Percentiles rank a stretch among this genome's conserved stretches.
phyloP scores from a whole-genome alignment of 2,888 invertebrate species.

The Sicus ferrugineus region DNA sequence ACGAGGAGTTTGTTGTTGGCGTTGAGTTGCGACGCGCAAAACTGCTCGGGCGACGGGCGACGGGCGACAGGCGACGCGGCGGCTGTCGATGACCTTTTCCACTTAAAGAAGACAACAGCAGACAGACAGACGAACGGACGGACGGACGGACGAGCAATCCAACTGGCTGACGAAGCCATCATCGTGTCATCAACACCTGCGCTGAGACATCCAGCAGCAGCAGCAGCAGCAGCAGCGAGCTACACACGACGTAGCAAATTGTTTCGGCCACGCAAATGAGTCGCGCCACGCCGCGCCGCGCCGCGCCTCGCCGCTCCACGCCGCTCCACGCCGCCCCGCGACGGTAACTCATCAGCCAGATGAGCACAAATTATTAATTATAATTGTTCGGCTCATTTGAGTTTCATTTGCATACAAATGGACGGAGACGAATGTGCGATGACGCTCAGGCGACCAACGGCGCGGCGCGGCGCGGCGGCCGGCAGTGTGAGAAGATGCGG shows the following conservation, averaged over 20 bases:
- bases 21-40: neutral
- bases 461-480: neutral
- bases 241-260: conserved; percentile 32
- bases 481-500: neutral
- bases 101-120: neutral
- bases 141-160: neutral
- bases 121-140: neutral
- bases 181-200: no score
- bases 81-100: neutral
- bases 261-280: conserved; percentile 33
- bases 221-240: no score
- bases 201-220: neutral
- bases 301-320: no score
- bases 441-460: neutral
- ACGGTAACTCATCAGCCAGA: conserved; percentile 12
- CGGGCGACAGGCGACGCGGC: neutral
- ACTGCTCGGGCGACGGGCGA: neutral
- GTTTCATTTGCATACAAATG: conserved; percentile 34
- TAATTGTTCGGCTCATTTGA: conserved; percentile 31
- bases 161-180: no score
- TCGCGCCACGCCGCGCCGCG: neutral
- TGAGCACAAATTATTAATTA: conserved; percentile 36
- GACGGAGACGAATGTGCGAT: neutral
- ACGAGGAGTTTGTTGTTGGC: neutral
- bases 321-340: no score